Base-by-base conservation (phyloP, 2,888 invertebrate species). In the Zootermopsis nevadensis region DNA sequence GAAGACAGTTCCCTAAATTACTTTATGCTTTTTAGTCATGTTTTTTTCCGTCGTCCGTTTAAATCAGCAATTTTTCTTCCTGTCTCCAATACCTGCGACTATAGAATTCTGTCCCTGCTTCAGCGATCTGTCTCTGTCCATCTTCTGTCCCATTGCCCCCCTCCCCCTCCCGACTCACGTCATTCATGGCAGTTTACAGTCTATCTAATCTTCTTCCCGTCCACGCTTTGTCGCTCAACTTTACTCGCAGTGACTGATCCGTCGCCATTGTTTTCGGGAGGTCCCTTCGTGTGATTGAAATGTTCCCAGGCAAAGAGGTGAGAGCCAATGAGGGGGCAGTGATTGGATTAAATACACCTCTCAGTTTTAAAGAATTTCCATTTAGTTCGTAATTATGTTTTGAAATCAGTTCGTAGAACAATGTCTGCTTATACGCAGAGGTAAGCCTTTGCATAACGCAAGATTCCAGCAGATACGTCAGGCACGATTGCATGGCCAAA, bases 121-220 rank as follows among this genome's bases (percentile, higher is more conserved):
- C 60, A 60, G 60, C 10, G n/a, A 60, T 60, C 60, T n/a, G 12
- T 60, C 60, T 60, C 60, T 60, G 60, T 60, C 60, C n/a, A 60
- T 12, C 7, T n/a, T 27, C 8, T 60, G 60, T 27, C 27, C 27
- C 60, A n/a, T n/a, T 27, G n/a, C 27, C n/a, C 10, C 60, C 12
- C n/a, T 27, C 8, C 6, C 27, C n/a, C 10, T 27, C 12, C n/a
- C 15, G 27, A 60, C 60, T 27, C 60, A 3, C n/a, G 60, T 60
- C 60, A n/a, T 27, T 60, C 27, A n/a, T 60, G n/a, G 60, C 27
- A n/a, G 60, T 60, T 60, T 12, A n/a, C 60, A n/a, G 60, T 27
- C n/a, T 60, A 27, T 27, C n/a, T 60, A 60, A 60, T 60, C 60
- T 60, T 60, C 60, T 60, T 60, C 12, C 48, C 48, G 6, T n/a